These are phyloP conservation scores for Euglossa dilemma DNA, from an alignment of 1,140 invertebrate species.

Conservation along the genomic window DNA sequence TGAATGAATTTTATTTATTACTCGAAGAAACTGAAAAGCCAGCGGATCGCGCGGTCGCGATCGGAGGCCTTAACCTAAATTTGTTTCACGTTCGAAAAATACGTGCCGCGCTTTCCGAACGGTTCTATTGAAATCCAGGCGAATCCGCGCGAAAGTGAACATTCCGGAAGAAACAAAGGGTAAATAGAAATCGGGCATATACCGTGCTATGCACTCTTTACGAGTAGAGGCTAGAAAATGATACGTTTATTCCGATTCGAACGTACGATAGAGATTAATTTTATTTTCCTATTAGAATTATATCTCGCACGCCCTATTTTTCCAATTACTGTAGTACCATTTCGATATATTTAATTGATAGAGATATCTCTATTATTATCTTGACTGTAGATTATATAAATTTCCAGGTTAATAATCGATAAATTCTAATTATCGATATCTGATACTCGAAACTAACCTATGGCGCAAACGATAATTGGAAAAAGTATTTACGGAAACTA, in stretches of 20 bases:
- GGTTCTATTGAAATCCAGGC: not conserved
- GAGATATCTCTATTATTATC: not conserved
- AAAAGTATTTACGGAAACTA: not conserved
- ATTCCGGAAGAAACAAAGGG: not conserved
- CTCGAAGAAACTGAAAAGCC: conserved; percentile 31
- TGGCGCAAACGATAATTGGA: too few species aligned
- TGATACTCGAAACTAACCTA: too few species aligned
- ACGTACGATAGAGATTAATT: not conserved
- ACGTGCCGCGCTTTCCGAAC: conserved; percentile 43
- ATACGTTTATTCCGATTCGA: not conserved
- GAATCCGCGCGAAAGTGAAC: not conserved
- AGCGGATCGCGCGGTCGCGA: conserved; percentile 36
- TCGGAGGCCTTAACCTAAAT: conserved; percentile 71
- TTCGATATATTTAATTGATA: not conserved
- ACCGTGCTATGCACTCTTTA: not conserved
- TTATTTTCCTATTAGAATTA: not conserved
- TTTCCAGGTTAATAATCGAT: not conserved
- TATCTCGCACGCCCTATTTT: not conserved
- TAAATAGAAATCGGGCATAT: not conserved
- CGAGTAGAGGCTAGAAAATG: not conserved
- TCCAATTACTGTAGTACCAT: not conserved
- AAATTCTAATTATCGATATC: not conserved
- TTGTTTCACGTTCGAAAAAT: conserved; percentile 62
- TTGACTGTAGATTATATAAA: not conserved
- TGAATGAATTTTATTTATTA: conserved; percentile 48